These are phyloP conservation scores for Myiagra hebetior DNA, from an alignment of 2,113 vertebrate species.

Conservation along the genomic window DNA sequence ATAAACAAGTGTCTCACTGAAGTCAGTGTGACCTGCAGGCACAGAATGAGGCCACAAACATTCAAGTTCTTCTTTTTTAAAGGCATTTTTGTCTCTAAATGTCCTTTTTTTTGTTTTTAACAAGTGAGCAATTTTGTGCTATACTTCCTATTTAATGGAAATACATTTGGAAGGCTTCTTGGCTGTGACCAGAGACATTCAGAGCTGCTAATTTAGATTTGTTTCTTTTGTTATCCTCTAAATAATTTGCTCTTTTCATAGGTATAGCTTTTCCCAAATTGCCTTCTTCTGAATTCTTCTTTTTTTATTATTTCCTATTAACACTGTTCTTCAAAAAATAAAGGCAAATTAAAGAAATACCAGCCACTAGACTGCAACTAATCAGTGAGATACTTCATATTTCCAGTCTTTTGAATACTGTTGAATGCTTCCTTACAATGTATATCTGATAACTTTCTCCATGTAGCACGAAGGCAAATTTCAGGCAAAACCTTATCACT, in stretches of 20 bases:
- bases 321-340: neutral
- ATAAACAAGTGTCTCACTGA: neutral
- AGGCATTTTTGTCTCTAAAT: neutral
- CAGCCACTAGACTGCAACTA: neutral
- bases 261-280: neutral
- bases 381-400: neutral
- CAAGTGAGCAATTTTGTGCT: neutral
- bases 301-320: neutral
- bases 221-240: slow-evolving; percentile 10
- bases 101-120: neutral
- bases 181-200: neutral
- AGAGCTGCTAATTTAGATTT: neutral
- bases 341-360: neutral
- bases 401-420: neutral
- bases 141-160: neutral
- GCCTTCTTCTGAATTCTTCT: neutral
- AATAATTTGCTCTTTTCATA: neutral
- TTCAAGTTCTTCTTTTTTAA: neutral
- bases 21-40: neutral
- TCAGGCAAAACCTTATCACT: neutral
- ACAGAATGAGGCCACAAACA: neutral
- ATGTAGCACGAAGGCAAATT: neutral
- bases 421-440: neutral
- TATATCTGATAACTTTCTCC: neutral
- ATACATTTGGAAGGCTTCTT: neutral